Evolutionary conservation across 2,888 invertebrate species (phyloP), one percentile per base, ranked within the genome.

Genomic region (Platynereis dumerilii): DNA sequence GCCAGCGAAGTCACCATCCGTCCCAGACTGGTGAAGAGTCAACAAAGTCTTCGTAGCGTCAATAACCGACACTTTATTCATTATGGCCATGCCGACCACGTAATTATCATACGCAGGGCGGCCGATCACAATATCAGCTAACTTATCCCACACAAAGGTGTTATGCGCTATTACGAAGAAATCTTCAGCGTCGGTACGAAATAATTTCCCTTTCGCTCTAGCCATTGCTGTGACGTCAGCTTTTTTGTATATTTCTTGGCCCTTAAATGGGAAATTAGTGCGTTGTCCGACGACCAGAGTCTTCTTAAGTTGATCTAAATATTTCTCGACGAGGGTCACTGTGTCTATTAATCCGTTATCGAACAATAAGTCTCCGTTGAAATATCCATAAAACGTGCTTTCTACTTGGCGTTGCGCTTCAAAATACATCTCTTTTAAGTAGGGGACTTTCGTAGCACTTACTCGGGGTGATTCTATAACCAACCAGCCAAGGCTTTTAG

Each of bases 21-120:
- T 12, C 0, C 61, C 61, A 3, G 61, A 52, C 22, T 61, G 61
- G 17, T 61, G 61, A 7, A 55, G 17, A 10, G 54, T 34, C n/a
- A 61, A n/a, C 15, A 61, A 20, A 5, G 61, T 61, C 10, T 34
- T 27, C 3, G 61, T 61, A 7, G 61, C 53, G 17, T 61, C 61
- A 15, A 61, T 27, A 1, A 42, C 55, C 12, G 54, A 2, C 5
- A 61, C 55, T 2, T 27, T 28, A 15, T 39, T 39, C n/a, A 15
- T 34, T 7, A 53, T 5, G 2, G 61, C 61, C 42, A 52, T 39
- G 10, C 26, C 61, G 27, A 61, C 54, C 24, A 61, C 1, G 34
- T 61, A 61, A 26, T 61, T 61, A 26, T 61, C 61, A 54, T 61
- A 61, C n/a, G 61, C 61, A 7, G 61, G 61, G 2, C 61, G n/a